Evolutionary conservation across 1,140 invertebrate genomes (phyloP).

Genomic region (Pseudomyrmex sp.): DNA sequence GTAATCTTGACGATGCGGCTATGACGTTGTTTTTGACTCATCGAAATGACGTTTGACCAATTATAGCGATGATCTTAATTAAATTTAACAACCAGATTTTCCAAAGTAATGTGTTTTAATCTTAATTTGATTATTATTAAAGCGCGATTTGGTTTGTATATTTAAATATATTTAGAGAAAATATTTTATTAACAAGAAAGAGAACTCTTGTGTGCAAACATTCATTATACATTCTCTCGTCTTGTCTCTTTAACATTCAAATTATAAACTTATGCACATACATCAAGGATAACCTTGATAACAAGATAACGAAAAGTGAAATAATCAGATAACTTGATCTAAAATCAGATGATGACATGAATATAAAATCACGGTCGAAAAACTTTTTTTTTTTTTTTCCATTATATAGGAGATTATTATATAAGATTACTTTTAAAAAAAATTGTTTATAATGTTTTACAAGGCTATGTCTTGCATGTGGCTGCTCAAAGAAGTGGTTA

Average conservation of each 20-base stretch:
- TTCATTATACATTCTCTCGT: constrained; percentile 4
- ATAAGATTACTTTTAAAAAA: background rate
- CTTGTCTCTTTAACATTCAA: constrained; percentile 2
- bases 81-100: background rate
- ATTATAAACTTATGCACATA: constrained; percentile 36
- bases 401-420: background rate
- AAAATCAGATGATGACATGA: too few relatives aligned
- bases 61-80: constrained; percentile 13
- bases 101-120: too few relatives aligned
- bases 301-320: constrained; percentile 11
- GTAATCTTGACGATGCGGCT: background rate
- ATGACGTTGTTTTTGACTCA: constrained; percentile 19
- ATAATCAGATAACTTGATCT: background rate
- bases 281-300: constrained; percentile 6
- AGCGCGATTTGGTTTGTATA: too few relatives aligned
- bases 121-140: too few relatives aligned
- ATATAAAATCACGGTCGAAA: background rate
- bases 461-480: too few relatives aligned
- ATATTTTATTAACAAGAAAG: too few relatives aligned
- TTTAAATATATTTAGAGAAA: too few relatives aligned
- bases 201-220: background rate
- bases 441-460: background rate
- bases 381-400: background rate
- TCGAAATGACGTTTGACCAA: constrained; percentile 1
- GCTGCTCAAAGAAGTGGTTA: too few relatives aligned